Base-by-base conservation (phyloP, 2,888 invertebrate genomes). In the Oasisia sp. region DNA sequence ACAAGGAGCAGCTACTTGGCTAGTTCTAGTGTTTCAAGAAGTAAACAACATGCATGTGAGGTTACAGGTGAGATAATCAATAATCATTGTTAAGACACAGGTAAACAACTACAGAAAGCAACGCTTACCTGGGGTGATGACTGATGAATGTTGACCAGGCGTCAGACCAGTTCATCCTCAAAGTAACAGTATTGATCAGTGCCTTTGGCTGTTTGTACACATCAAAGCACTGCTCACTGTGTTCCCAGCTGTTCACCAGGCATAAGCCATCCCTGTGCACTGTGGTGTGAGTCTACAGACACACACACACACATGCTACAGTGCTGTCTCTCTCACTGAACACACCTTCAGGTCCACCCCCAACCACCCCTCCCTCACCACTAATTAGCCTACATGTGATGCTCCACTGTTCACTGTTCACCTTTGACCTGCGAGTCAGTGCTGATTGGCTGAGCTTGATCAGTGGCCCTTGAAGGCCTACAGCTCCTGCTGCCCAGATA, bases 391-490 rank as follows among this genome's bases (percentile, higher is more conserved):
- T 27, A 74, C 74, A 74, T 74, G 74, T 74, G 74, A 74, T 74
- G 74, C 74, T 74, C 74, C 27, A 27, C n/a, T 74, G 7, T 74
- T 27, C 27, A 11, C 50, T 50, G 50, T 50, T 50, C 50, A 74
- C 74, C 74, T 74, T 74, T 74, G 74, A 74, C 74, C 74, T 74
- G 19, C 74, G 7, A 74, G 74, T 27, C 27, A 19, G 19, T 74
- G 74, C 74, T 74, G 74, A 74, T 74, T 74, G 74, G 74, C 27
- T 74, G 74, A 74, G n/a, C n/a, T 0, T 74, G 74, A 74, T 74
- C 74, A 74, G 74, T 74, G 74, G 74, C 74, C 74, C 74, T 74
- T 74, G 74, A 74, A 74, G 74, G 74, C 74, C 74, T 74, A 27
- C 27, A 27, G 74, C 74, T 50, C 50, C 50, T 4, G 27, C 74